A percentile compares a stretch with the other conserved stretches of the same genome.
These are phyloP conservation scores for Notoglanidium macrostoma DNA, from an alignment of 2,797 vertebrate genomes.

Conservation along the genomic window DNA sequence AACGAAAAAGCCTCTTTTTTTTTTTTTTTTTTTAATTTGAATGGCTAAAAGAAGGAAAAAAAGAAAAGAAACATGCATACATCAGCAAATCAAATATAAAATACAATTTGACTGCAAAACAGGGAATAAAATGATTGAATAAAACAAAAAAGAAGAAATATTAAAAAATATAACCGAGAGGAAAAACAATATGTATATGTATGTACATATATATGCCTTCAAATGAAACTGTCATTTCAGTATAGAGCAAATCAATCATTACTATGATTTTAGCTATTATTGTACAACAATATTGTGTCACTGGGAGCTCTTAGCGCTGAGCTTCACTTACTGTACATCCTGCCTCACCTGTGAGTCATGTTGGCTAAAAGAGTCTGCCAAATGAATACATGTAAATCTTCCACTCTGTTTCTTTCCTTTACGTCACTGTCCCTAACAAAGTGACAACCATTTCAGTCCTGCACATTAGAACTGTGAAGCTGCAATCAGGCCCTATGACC, in stretches of 20 bases:
- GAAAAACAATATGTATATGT: neutral
- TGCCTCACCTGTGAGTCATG: neutral
- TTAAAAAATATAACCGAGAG: neutral
- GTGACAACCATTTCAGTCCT: neutral
- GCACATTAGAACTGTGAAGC: neutral
- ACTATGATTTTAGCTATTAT: neutral
- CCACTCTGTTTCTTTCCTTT: constrained; percentile 1
- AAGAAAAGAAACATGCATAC: neutral
- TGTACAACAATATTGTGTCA: neutral
- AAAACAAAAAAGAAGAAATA: neutral
- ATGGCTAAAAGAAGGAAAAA: neutral
- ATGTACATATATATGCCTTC: neutral
- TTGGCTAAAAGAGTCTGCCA: neutral
- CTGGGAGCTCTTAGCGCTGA: neutral
- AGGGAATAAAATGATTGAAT: neutral
- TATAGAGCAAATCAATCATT: neutral
- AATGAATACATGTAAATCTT: neutral
- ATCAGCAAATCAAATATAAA: neutral
- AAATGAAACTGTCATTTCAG: neutral
- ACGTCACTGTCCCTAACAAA: neutral
- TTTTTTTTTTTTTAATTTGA: too few species aligned
- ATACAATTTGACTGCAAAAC: neutral
- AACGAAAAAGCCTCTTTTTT: neutral
- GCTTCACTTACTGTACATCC: neutral
- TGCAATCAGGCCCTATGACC: neutral